A percentile compares a stretch with the other conserved stretches of the same genome.
Evolutionary conservation across 2,888 invertebrate genomes (phyloP).

Genomic region (Loripinus fragilis): DNA sequence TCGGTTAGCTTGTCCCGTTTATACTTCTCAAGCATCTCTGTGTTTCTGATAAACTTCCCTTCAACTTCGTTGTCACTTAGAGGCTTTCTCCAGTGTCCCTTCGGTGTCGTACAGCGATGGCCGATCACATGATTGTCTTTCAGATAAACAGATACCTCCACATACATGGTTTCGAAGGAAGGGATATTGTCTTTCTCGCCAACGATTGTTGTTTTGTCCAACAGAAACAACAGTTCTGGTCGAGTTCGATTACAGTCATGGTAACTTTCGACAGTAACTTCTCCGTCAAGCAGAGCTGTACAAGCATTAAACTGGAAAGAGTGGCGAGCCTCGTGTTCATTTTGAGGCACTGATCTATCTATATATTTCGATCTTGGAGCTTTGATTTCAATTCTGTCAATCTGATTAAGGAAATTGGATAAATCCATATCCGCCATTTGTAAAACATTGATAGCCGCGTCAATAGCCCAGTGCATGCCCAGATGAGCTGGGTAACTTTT

Average conservation of each 20-base stretch:
- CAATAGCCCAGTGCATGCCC: constrained; percentile 77
- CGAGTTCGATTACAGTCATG: constrained; percentile 42
- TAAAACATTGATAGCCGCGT: constrained; percentile 59
- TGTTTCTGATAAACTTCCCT: constrained; percentile 67
- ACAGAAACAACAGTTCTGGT: constrained; percentile 50
- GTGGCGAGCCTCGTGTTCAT: constrained; percentile 72
- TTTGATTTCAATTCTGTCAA: constrained; percentile 57
- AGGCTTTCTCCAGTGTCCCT: constrained; percentile 75
- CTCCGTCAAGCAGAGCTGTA: constrained; percentile 70
- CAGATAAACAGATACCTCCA: constrained; percentile 59
- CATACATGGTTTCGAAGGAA: constrained; percentile 73
- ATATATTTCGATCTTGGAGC: constrained; percentile 72
- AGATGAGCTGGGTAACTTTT: constrained; percentile 75
- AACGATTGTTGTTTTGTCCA: constrained; percentile 59
- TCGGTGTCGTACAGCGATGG: constrained; percentile 68
- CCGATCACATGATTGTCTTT: constrained; percentile 50
- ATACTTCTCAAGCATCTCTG: constrained; percentile 19
- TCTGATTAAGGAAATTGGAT: constrained; percentile 28
- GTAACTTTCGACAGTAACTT: constrained; percentile 60
- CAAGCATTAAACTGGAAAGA: constrained; percentile 74
- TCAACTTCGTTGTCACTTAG: constrained; percentile 64
- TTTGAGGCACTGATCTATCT: constrained; percentile 67
- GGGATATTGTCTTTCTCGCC: constrained; percentile 64
- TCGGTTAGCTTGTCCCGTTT: constrained; percentile 28
- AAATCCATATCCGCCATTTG: background rate